phyloP scores from a whole-genome alignment of 2,797 vertebrate genomes.

The Rhynchonycteris naso region DNA sequence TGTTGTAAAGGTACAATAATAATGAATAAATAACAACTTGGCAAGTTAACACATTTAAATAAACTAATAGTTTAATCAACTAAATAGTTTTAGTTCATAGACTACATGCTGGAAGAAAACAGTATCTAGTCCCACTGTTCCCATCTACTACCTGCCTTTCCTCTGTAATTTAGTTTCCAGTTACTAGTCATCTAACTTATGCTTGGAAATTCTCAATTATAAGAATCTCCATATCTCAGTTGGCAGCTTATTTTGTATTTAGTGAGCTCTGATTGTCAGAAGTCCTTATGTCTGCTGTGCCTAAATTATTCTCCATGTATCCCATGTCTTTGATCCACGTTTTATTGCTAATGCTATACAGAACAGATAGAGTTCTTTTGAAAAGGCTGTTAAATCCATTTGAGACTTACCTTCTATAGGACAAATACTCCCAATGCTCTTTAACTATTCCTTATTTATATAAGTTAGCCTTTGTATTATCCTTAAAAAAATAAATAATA shows the following conservation, averaged over 20 bases:
- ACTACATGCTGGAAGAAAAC: not conserved
- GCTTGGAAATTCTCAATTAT: not conserved
- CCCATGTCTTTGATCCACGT: not conserved
- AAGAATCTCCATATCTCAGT: not conserved
- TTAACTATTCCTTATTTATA: not conserved
- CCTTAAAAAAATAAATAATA: not conserved
- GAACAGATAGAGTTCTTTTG: not conserved
- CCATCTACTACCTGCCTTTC: not conserved
- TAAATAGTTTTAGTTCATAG: not conserved
- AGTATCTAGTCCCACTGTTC: not conserved
- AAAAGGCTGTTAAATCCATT: not conserved
- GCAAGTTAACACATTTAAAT: not conserved
- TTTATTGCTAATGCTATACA: not conserved
- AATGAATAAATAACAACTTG: not conserved
- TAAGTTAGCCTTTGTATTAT: not conserved
- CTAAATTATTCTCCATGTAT: not conserved
- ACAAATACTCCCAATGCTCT: not conserved
- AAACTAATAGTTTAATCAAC: not conserved
- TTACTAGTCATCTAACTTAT: not conserved
- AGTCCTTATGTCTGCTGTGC: not conserved
- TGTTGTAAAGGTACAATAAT: conserved; percentile 88
- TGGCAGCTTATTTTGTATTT: not conserved
- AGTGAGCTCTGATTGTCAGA: not conserved
- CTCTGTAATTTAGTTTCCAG: not conserved
- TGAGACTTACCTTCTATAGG: not conserved